Evolutionary conservation across 1,140 invertebrate genomes (phyloP), one percentile per base, ranked within the genome.

Genomic region (Drosophila bipectinata): DNA sequence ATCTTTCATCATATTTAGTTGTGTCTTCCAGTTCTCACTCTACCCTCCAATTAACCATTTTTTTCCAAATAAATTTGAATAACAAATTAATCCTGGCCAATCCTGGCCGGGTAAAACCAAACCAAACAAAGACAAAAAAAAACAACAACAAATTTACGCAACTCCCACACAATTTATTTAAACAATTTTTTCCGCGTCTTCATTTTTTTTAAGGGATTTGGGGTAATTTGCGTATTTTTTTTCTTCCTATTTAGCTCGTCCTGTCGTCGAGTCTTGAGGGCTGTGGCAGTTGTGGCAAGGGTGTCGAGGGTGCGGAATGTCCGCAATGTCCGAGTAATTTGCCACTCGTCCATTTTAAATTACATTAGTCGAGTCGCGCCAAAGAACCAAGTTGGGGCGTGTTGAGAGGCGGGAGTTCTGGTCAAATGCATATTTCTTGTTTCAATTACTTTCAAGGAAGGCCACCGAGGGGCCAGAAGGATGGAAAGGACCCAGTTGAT

Each of bases 341-440:
- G 81, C 82, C 82, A 81, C 82, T 87, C 82, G 82, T 81, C 82
- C 81, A 78, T 85, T 85, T 85, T 87, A 85, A 85, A 85, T 85
- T 85, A 85, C 81, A 87, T 85, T 85, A 87, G 81, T 69, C 76
- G 73, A 76, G 80, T 53, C 60, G 60, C 60, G 14, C 18, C 34
- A 62, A 62, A 61, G 51, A 32, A 8, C 5, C 10, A 18, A 68
- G 51, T 68, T 32, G 8, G 8, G 28, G 44, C 14, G 66, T 28
- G 53, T 52, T 9, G 30, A 18, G 26, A 7, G 41, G 51, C 30
- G 18, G 45, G 61, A 71, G 62, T 56, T 75, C 58, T 81, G 81
- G 77, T 72, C 81, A 85, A 85, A 87, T 85, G 73, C 81, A 85
- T 87, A 85, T 85, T 81, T 85, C 72, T 73, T 85, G 77, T 78